Conservation (phyloP, 1,140 invertebrate genomes). For the Heliconius melpomene region DNA sequence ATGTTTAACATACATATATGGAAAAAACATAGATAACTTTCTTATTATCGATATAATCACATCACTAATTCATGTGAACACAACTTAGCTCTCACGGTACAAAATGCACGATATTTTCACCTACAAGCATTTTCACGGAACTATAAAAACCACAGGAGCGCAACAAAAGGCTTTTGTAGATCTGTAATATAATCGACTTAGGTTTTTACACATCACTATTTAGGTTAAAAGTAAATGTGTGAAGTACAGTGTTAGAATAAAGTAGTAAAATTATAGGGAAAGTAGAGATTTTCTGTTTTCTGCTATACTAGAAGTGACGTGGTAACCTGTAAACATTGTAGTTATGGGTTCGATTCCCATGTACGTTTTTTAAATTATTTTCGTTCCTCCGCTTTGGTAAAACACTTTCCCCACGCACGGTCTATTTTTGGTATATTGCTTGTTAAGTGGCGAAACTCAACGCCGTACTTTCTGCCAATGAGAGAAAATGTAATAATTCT, state of each 20-base stretch:
- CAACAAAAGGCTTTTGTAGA: conserved; percentile 51
- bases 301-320: too few relatives aligned
- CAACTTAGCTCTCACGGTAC: conserved; percentile 59
- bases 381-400: too few relatives aligned
- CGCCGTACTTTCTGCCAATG: too few relatives aligned
- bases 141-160: conserved; percentile 66
- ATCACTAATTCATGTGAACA: conserved; percentile 47
- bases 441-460: too few relatives aligned
- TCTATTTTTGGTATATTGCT: too few relatives aligned
- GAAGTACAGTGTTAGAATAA: background rate
- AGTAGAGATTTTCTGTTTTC: background rate
- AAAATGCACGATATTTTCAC: conserved; percentile 66
- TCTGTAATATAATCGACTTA: conserved; percentile 57
- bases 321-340: too few relatives aligned
- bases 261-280: background rate
- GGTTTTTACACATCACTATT: conserved; percentile 50
- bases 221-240: background rate
- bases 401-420: too few relatives aligned
- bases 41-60: conserved; percentile 40
- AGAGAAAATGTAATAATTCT: too few relatives aligned
- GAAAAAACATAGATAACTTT: too few relatives aligned
- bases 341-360: too few relatives aligned
- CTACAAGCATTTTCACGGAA: conserved; percentile 60
- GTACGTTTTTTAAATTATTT: too few relatives aligned
- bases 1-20: too few relatives aligned